These are phyloP conservation scores for Teleiodes luculella DNA, from an alignment of 2,888 invertebrate genomes.

Conservation along the genomic window DNA sequence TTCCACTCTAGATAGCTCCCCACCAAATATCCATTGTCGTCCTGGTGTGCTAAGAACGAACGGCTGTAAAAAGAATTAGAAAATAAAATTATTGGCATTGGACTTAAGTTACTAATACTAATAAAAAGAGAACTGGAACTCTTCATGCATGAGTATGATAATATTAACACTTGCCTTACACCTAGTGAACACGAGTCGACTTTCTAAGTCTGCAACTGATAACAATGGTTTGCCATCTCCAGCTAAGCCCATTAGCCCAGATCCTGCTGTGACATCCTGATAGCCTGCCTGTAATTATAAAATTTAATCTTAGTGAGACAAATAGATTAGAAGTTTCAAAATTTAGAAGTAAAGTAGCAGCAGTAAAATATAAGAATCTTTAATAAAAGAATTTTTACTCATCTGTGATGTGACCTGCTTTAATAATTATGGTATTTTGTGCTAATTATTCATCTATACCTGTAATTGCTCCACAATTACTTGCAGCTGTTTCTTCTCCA, in stretches of 20 bases:
- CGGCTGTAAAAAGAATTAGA: constrained; percentile 73
- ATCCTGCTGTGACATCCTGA: constrained; percentile 89
- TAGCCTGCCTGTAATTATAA: constrained; percentile 79
- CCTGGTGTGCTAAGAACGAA: constrained; percentile 90
- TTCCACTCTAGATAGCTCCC: constrained; percentile 89
- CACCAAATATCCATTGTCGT: constrained; percentile 93
- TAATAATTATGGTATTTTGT: too few relatives aligned
- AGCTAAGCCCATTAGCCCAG: constrained; percentile 91
- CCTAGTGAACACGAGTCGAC: constrained; percentile 92
- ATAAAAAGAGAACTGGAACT: too few relatives aligned
- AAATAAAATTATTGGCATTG: not conserved
- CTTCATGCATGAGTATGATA: not conserved
- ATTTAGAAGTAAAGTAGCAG: too few relatives aligned
- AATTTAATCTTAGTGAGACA: not conserved
- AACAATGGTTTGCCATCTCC: constrained; percentile 89
- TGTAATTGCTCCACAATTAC: constrained; percentile 70
- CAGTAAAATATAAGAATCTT: too few relatives aligned
- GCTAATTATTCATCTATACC: constrained; percentile 39
- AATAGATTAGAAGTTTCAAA: too few relatives aligned
- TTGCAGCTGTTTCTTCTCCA: constrained; percentile 71
- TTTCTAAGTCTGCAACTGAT: constrained; percentile 90
- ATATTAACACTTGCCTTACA: constrained; percentile 84
- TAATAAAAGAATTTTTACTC: too few relatives aligned
- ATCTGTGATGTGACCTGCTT: too few relatives aligned
- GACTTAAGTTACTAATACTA: too few relatives aligned